Evolutionary conservation across 1,140 invertebrate species (phyloP), one percentile per base, ranked within the genome.

Genomic region (Drosophila sturtevanti): DNA sequence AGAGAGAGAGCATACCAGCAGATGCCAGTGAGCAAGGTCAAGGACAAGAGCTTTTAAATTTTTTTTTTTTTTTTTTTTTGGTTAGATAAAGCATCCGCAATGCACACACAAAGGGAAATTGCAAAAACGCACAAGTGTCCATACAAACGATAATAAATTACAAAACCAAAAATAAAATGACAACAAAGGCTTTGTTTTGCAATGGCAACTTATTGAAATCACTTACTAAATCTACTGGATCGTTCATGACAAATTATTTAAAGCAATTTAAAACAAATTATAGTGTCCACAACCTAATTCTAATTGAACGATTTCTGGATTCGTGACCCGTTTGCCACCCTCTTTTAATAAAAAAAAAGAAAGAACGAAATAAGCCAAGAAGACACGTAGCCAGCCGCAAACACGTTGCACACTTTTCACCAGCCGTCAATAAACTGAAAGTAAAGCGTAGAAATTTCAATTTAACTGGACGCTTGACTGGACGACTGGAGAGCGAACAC

Each of bases 21-120:
- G 67, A 80, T 71, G 66, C 54, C 18, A 65, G 64, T 67, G 70
- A 67, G 85, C 84, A 89, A 89, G 84, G 84, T 89, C 84, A 89
- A 89, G 84, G 84, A 89, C 85, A 66, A 80, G 70, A 89, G 84
- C 84, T 89, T 63, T 68, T 54, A 38, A 54, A 72, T 76, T 70
- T 65, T 52, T 55, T 34, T 34, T 18, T 38, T 63, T 34, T 59
- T 73, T 48, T 56, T 70, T 72, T 67, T 82, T 60, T 61, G 63
- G 72, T 77, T 86, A 89, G 84, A 82, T 82, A 79, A 87, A 86
- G 82, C 82, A 86, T 89, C 85, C 61, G 60, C 72, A 67, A n/a
- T 52, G 14, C 38, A 38, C 31, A 78, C 44, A 18, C 38, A 31
- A 14, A 5, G 22, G 1, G 1, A 35, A 14, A 48, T 7, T 16